Percentiles rank a stretch among this genome's conserved stretches.
These are phyloP conservation scores for Ovis canadensis DNA, from an alignment of 2,113 vertebrate species.

Conservation along the genomic window DNA sequence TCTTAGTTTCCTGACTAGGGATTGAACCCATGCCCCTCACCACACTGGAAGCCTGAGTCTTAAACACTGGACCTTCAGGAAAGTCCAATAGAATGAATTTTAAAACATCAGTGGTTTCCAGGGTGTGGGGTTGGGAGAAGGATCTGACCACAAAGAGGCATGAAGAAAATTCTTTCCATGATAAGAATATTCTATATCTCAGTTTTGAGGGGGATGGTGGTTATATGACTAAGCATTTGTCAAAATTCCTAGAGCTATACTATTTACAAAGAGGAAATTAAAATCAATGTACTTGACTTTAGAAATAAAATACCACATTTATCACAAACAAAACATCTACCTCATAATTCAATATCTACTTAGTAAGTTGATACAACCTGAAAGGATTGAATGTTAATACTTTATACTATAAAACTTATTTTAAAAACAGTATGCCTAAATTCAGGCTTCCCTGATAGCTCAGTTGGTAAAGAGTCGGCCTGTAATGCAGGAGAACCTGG, in stretches of 20 bases:
- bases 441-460: neutral
- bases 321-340: neutral
- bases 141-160: neutral
- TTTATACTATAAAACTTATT: neutral
- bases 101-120: neutral
- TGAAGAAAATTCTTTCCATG: neutral
- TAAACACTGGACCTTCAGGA: neutral
- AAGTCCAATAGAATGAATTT: neutral
- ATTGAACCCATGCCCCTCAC: neutral
- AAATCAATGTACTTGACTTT: neutral
- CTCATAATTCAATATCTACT: neutral
- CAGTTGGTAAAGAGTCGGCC: neutral
- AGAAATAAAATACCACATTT: neutral
- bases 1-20: neutral
- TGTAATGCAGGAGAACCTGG: neutral
- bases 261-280: neutral
- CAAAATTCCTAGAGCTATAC: neutral
- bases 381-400: neutral
- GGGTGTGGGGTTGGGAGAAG: neutral
- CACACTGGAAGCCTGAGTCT: neutral
- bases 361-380: neutral
- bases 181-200: neutral
- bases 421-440: neutral
- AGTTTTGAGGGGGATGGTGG: neutral
- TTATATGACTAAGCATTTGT: neutral